A percentile compares a stretch with the other conserved stretches of the same genome.
These are phyloP conservation scores for Sebastes trivittatus DNA, from an alignment of 2,797 vertebrate species.

Conservation along the genomic window DNA sequence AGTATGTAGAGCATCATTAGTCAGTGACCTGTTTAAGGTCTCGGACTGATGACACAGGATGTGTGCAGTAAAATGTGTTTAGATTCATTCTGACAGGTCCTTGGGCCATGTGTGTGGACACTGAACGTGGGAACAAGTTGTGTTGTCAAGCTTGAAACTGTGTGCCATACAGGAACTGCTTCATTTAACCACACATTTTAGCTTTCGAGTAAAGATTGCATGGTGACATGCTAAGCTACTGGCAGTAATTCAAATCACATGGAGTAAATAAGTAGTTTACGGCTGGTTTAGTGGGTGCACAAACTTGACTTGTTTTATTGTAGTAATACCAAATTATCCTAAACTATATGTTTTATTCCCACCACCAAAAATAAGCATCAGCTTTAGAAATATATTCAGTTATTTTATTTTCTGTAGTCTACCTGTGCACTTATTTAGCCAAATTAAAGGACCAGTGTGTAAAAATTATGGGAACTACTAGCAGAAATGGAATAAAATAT, in stretches of 20 bases:
- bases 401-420: background rate
- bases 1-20: conserved; percentile 40
- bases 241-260: background rate
- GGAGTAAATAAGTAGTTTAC: background rate
- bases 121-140: background rate
- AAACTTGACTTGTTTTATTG: background rate
- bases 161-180: background rate
- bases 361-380: background rate
- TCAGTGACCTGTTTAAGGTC: conserved; percentile 49
- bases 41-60: conserved; percentile 34
- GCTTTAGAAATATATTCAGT: background rate
- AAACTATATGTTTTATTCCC: background rate
- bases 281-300: background rate
- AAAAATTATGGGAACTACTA: no score
- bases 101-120: background rate
- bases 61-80: conserved; percentile 14
- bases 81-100: background rate
- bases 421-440: no score
- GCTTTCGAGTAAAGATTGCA: background rate
- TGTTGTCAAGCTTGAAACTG: background rate
- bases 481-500: no score
- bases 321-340: background rate
- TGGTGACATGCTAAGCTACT: background rate
- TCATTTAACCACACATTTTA: background rate
- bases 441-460: no score